Percentiles rank a stretch among this genome's conserved stretches.
Evolutionary conservation across 2,888 invertebrate genomes (phyloP).

Genomic region (Ischnus inquisitorius): DNA sequence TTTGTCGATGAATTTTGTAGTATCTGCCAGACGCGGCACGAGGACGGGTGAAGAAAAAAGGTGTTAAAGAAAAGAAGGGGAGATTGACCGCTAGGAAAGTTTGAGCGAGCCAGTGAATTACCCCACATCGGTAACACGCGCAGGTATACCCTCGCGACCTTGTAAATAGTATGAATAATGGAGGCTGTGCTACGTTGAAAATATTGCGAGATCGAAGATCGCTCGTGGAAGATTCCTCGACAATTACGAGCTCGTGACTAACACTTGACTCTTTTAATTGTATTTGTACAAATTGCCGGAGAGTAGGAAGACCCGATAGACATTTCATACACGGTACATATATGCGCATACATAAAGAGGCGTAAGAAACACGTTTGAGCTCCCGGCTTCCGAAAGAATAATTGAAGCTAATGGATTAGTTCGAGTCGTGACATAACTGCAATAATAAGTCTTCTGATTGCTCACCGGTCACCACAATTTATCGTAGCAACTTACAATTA

Average conservation of each 20-base stretch:
- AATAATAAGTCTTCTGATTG: not conserved
- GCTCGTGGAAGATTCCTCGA: conserved; percentile 11
- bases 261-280: not conserved
- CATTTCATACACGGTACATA: not conserved
- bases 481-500: too few relatives aligned
- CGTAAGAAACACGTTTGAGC: not conserved
- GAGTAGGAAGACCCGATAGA: not conserved
- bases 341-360: not conserved
- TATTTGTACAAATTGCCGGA: not conserved
- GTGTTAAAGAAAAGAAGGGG: not conserved
- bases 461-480: not conserved
- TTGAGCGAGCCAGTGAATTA: not conserved
- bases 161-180: conserved; percentile 18
- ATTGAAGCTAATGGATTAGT: conserved; percentile 15
- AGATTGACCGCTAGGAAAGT: not conserved
- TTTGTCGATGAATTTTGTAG: too few relatives aligned
- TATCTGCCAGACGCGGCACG: too few relatives aligned
- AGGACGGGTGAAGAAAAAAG: conserved; percentile 8
- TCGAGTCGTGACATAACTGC: conserved; percentile 21
- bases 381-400: not conserved
- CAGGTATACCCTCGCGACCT: conserved; percentile 20
- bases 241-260: not conserved
- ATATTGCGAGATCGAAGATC: not conserved
- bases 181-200: conserved; percentile 9
- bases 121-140: not conserved